Base-by-base conservation (phyloP, 1,140 invertebrate species). In the Caerostris extrusa region DNA sequence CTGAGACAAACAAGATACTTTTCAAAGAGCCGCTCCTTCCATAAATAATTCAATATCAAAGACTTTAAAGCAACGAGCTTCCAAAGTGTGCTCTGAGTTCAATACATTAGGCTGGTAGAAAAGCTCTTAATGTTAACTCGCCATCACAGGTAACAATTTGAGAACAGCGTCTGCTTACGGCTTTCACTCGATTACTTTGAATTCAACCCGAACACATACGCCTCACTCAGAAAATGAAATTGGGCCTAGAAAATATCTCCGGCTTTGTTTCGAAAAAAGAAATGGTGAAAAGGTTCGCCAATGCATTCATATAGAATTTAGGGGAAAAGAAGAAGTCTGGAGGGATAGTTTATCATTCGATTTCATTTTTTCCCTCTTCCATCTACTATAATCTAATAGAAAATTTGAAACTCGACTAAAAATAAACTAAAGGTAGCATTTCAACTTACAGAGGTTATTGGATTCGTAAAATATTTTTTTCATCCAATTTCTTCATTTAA, bases 21-120 rank as follows among this genome's bases (percentile, higher is more conserved):
- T 71, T 19, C 67, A 34, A 71, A 71, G 34, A 12, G 34, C 2
- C 34, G 0, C 34, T 34, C 34, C 34, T 34, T 50, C 19, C 19
- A 77, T 77, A 77, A 77, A 77, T 77, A 77, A 77, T 77, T 77
- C 69, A 77, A 53, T 77, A 77, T 34, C 69, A 77, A 34, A 50
- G 19, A 77, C 69, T 12, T 77, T 77, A 50, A 77, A 50, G 34
- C 69, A 53, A 77, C 6, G 19, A 10, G 34, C 4, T 77, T 34
- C 34, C 34, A 34, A 12, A 0, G 0, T 50, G 7, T 34, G 3
- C 34, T 34, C 50, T 50, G 10, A 12, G 50, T 77, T 77, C 34
- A 77, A 53, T 77, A 77, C 69, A 77, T 77, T 77, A 77, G 50
- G 19, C 8, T 50, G 12, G 34, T 10, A 77, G 50, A 71, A 71